phyloP scores from a whole-genome alignment of 2,113 vertebrate species.

The Triplophysa tibetana region DNA sequence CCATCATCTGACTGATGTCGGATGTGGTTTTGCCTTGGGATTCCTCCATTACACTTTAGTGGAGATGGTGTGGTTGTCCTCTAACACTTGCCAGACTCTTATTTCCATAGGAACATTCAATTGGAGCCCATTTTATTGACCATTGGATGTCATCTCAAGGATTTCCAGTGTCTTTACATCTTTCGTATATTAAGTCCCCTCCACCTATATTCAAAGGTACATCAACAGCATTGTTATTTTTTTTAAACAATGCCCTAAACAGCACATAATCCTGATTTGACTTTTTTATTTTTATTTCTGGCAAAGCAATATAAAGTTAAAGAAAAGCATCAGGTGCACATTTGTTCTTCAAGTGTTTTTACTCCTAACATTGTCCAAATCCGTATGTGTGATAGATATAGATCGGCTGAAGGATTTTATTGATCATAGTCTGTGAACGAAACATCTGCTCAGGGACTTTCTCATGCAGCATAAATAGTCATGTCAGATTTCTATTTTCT shows the following conservation, averaged over 20 bases:
- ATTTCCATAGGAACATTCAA: conserved; percentile 82
- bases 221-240: background rate
- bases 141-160: conserved; percentile 6
- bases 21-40: conserved; percentile 85
- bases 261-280: conserved; percentile 16
- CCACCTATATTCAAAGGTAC: conserved; percentile 10
- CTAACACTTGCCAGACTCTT: conserved; percentile 88
- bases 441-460: conserved; percentile 56
- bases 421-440: conserved; percentile 41
- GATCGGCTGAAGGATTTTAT: conserved; percentile 16
- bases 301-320: conserved; percentile 8
- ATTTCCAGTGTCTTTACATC: background rate
- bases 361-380: conserved; percentile 33
- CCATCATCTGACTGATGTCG: conserved; percentile 88
- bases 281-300: conserved; percentile 11
- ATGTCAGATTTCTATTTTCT: conserved; percentile 39
- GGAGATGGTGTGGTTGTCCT: conserved; percentile 91
- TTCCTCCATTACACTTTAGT: conserved; percentile 90
- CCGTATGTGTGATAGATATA: background rate
- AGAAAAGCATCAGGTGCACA: conserved; percentile 31
- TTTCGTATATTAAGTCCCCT: conserved; percentile 29
- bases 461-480: conserved; percentile 36
- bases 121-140: conserved; percentile 65
- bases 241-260: background rate
- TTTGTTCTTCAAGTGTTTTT: conserved; percentile 23